phyloP scores from a whole-genome alignment of 2,113 vertebrate species.

The Sialia sialis region DNA sequence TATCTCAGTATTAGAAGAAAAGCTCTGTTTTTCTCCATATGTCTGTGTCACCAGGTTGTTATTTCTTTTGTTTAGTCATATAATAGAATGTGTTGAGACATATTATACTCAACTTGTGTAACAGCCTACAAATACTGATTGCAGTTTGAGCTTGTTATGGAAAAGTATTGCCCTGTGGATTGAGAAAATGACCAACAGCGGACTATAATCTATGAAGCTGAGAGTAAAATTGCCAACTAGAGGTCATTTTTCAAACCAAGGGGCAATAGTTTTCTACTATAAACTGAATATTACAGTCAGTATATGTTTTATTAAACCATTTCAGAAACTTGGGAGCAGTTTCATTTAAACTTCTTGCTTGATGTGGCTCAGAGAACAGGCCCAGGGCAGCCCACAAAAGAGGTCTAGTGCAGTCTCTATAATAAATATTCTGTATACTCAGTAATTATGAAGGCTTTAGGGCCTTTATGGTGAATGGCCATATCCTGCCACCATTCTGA shows the following conservation, averaged over 20 bases:
- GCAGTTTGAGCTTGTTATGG: conserved; percentile 76
- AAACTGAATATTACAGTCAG: conserved; percentile 80
- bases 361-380: conserved; percentile 68
- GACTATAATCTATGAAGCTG: conserved; percentile 79
- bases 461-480: conserved; percentile 11
- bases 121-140: conserved; percentile 47
- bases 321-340: conserved; percentile 81
- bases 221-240: conserved; percentile 78
- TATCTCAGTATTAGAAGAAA: conserved; percentile 19
- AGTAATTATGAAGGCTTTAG: conserved; percentile 53
- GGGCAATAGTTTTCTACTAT: conserved; percentile 80
- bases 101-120: conserved; percentile 50
- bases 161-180: conserved; percentile 78
- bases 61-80: conserved; percentile 64
- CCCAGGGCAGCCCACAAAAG: conserved; percentile 65
- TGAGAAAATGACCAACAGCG: conserved; percentile 75
- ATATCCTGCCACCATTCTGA: conserved; percentile 15
- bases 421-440: conserved; percentile 55
- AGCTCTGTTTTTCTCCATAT: background rate
- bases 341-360: conserved; percentile 78
- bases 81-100: conserved; percentile 54
- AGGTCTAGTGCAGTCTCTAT: conserved; percentile 48
- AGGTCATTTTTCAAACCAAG: conserved; percentile 83
- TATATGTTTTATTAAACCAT: conserved; percentile 84
- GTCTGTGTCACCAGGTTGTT: conserved; percentile 44